Evolutionary conservation across 2,888 invertebrate species (phyloP).

Genomic region (Belgica antarctica): DNA sequence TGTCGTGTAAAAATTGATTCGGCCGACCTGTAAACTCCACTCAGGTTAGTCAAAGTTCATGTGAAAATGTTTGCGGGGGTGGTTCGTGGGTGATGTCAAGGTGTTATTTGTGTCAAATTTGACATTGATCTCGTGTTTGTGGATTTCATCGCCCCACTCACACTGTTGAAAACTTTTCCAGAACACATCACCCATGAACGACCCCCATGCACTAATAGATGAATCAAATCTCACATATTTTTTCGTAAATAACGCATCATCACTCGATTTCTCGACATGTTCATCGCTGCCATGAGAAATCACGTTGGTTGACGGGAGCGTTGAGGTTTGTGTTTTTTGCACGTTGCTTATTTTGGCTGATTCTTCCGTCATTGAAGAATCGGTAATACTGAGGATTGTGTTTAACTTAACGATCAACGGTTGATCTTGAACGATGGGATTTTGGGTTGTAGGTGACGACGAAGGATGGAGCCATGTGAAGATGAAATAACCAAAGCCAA

Average conservation of each 20-base stretch:
- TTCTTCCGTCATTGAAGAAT: conserved; percentile 23
- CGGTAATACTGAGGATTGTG: conserved; percentile 17
- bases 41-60: too few relatives aligned
- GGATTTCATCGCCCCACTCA: too few relatives aligned
- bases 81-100: too few relatives aligned
- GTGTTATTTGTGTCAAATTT: too few relatives aligned
- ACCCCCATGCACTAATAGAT: too few relatives aligned
- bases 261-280: conserved; percentile 5
- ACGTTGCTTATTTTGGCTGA: background rate
- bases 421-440: background rate
- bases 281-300: background rate
- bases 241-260: conserved; percentile 21
- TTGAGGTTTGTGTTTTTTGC: background rate
- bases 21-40: conserved; percentile 27
- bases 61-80: too few relatives aligned
- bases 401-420: background rate
- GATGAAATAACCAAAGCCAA: background rate
- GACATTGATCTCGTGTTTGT: too few relatives aligned
- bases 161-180: too few relatives aligned
- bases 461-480: background rate
- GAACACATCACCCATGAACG: too few relatives aligned
- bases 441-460: background rate
- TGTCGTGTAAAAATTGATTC: conserved; percentile 42
- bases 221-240: too few relatives aligned
- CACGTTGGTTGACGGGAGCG: background rate